phyloP scores from a whole-genome alignment of 2,888 invertebrate species.

The Stramonita haemastoma region DNA sequence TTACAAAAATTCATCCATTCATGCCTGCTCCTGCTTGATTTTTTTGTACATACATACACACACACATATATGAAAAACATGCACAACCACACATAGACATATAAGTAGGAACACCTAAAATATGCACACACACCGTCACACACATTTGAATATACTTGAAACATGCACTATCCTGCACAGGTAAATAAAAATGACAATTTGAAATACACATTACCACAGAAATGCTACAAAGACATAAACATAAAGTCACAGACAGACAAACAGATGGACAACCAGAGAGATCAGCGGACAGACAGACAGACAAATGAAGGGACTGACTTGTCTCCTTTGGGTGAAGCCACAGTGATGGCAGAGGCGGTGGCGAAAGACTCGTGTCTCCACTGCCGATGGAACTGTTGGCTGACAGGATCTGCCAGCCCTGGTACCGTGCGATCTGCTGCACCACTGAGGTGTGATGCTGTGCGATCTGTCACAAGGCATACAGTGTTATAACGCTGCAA shows the following conservation, averaged over 20 bases:
- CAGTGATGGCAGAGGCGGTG: constrained; percentile 92
- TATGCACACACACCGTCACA: no score
- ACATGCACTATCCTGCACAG: background rate
- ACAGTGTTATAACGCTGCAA: background rate
- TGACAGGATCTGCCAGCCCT: constrained; percentile 96
- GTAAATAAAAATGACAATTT: background rate
- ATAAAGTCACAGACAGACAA: background rate
- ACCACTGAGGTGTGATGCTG: constrained; percentile 96
- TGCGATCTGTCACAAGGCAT: constrained; percentile 84
- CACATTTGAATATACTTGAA: background rate
- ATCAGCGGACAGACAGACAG: background rate
- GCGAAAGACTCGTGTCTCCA: constrained; percentile 93
- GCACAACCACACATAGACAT: no score
- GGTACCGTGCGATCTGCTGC: constrained; percentile 92
- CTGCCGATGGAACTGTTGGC: constrained; percentile 89
- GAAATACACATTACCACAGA: no score
- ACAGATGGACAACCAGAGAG: background rate
- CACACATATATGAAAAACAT: no score
- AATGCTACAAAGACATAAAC: background rate
- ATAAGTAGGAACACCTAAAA: no score
- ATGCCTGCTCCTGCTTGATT: no score
- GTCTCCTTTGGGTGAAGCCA: constrained; percentile 92
- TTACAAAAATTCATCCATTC: no score
- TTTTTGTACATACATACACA: no score
- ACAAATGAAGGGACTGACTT: constrained; percentile 77